Evolutionary conservation across 2,113 vertebrate species (phyloP), one percentile per base, ranked within the genome.

Genomic region (Ornithorhynchus anatinus): DNA sequence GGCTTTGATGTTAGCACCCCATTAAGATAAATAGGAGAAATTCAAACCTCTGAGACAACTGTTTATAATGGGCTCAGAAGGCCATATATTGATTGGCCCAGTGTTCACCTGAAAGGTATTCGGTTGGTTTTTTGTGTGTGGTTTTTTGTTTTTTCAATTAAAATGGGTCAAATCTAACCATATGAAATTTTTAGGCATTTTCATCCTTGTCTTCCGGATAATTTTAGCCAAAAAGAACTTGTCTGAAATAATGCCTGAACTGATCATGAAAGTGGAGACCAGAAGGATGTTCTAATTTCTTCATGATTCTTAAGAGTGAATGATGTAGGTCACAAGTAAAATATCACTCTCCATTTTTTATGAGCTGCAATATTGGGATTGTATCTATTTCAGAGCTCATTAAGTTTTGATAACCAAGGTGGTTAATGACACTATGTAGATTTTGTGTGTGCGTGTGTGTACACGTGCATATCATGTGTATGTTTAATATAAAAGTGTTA

Each of bases 331-430:
- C 83, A 88, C 74, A 85, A 80, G 67, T 85, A 90, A 84, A 88
- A 77, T 76, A 65, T 77, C 63, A 43, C 45, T 78, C 66, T 57
- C 33, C 39, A 43, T 56, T 75, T 83, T 88, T 90, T 89, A 89
- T 87, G 78, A 87, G 85, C 77, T 75, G 54, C 60, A 86, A 73
- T 90, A 82, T 80, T 86, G 76, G 69, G 77, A 89, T 62, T 89
- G 72, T 88, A 80, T 90, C 88, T 88, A 79, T 91, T 92, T 91
- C 88, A 90, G 81, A 91, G 77, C 75, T 88, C 84, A 89, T 92
- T 92, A 90, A 89, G 84, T 89, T 91, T 84, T 84, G 87, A 88
- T 91, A 89, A 88, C 75, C 64, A 59, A 74, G 54, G 71, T 81
- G 70, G 67, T 81, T 89, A 80, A 74, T 78, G 70, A 52, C 51